These are phyloP conservation scores for Ephydatia muelleri DNA, from an alignment of 37 sponge, comb jelly and placozoan genomes.

Conservation along the genomic window DNA sequence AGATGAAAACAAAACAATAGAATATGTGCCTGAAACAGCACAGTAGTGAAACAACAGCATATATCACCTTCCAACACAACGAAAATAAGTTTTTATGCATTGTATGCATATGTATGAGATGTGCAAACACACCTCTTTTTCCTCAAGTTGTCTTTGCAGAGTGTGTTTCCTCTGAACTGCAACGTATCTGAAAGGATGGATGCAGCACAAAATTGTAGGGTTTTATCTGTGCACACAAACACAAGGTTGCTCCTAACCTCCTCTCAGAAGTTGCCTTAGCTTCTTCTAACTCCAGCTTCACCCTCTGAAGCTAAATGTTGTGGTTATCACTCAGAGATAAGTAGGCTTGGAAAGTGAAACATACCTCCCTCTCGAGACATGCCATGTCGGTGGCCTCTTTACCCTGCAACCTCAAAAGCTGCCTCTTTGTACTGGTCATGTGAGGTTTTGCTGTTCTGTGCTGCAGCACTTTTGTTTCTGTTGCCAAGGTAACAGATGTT, in stretches of 20 bases:
- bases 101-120: too few species aligned
- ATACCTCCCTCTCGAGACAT: constrained; percentile 8
- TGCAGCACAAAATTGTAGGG: neutral
- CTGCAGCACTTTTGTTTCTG: neutral
- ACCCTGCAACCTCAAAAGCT: neutral
- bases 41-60: too few species aligned
- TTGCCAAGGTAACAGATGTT: too few species aligned
- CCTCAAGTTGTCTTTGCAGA: constrained; percentile 5
- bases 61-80: too few species aligned
- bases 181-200: neutral
- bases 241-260: neutral
- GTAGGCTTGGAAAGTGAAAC: neutral
- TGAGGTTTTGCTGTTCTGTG: neutral
- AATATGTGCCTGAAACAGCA: too few species aligned
- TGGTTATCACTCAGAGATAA: neutral
- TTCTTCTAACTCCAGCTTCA: constrained; percentile 7
- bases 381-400: constrained; percentile 15
- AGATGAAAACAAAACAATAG: too few species aligned
- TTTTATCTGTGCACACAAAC: too few species aligned
- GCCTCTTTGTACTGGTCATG: constrained; percentile 21
- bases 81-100: too few species aligned
- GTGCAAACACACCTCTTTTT: constrained; percentile 3
- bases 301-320: neutral
- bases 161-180: constrained; percentile 1
- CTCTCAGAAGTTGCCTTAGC: constrained; percentile 1